phyloP scores from a whole-genome alignment of 92 coral and sea anemone species.

The Muricea muricata region DNA sequence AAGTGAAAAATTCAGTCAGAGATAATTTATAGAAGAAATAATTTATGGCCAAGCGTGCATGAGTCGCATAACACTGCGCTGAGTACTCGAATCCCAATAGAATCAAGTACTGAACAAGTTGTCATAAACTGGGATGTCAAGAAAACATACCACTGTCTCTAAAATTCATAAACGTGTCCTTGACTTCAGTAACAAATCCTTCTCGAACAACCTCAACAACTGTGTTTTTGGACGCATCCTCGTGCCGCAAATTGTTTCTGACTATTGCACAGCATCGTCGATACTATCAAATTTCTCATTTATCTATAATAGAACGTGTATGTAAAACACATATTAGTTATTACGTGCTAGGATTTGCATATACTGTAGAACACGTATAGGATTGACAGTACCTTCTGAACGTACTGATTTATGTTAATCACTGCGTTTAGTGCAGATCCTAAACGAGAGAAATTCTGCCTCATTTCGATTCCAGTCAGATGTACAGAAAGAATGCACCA shows the following conservation, averaged over 20 bases:
- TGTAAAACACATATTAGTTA: background rate
- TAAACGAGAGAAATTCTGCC: constrained; percentile 9
- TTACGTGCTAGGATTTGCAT: too few relatives aligned
- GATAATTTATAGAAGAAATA: too few relatives aligned
- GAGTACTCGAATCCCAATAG: too few relatives aligned
- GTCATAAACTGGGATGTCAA: too few relatives aligned
- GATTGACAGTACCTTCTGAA: constrained; percentile 6
- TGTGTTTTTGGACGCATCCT: background rate
- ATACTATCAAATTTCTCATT: background rate
- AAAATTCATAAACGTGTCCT: constrained; percentile 1
- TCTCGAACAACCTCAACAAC: background rate
- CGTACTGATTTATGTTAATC: background rate
- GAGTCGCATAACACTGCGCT: too few relatives aligned
- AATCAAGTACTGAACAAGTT: too few relatives aligned
- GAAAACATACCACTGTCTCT: constrained; percentile 14
- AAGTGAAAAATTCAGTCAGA: too few relatives aligned
- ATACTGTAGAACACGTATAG: too few relatives aligned
- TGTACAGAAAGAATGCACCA: background rate
- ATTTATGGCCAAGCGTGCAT: too few relatives aligned
- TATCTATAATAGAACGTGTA: background rate
- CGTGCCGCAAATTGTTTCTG: background rate
- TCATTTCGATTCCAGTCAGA: constrained; percentile 1
- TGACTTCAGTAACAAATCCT: background rate
- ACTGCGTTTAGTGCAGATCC: constrained; percentile 1
- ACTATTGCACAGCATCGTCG: constrained; percentile 1